Base-by-base conservation (phyloP, 2,888 invertebrate species). In the Cylloceria caligata region DNA sequence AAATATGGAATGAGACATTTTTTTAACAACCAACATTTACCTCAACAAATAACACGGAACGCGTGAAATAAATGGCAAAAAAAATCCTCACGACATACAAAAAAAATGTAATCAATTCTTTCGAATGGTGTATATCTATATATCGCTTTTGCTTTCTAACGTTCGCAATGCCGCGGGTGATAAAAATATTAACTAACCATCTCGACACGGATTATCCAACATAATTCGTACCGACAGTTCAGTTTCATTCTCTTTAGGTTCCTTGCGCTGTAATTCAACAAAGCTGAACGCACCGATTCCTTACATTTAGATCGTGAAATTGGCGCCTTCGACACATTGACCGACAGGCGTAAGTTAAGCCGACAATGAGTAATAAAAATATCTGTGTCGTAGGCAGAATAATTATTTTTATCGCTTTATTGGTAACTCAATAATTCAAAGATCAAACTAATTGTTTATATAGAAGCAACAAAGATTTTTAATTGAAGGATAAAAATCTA, bases 261-360 rank as follows among this genome's bases (percentile, higher is more conserved):
- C 30, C 30, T 2, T 11, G 11, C 4, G 39, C n/a, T n/a, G n/a
- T n/a, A 39, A 2, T 9, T 1, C 39, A 11, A 11, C 39, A 39
- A 39, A 39, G 9, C 39, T 9, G 7, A 9, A 5, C 49, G 49
- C 49, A 19, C 57, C 30, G 55, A 57, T 34, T 34, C 16, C 27
- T 57, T 11, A 5, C 13, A 16, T 16, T 57, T 57, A n/a, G 57
- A 16, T 34, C 57, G n/a, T 30, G 27, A 57, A 57, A 34, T 57
- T 57, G n/a, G 34, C 30, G 30, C 57, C 30, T 27, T 34, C 34
- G 16, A 30, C 57, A 16, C 11, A 7, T 30, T 30, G 57, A 57
- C 30, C 34, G 57, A 57, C 57, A 34, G n/a, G 16, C 34, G 16
- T 57, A 57, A 6, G 3, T 4, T 4, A 34, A 7, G 16, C 30